Evolutionary conservation across 2,797 vertebrate genomes (phyloP), one percentile per base, ranked within the genome.

Genomic region (Cryptoprocta ferox): DNA sequence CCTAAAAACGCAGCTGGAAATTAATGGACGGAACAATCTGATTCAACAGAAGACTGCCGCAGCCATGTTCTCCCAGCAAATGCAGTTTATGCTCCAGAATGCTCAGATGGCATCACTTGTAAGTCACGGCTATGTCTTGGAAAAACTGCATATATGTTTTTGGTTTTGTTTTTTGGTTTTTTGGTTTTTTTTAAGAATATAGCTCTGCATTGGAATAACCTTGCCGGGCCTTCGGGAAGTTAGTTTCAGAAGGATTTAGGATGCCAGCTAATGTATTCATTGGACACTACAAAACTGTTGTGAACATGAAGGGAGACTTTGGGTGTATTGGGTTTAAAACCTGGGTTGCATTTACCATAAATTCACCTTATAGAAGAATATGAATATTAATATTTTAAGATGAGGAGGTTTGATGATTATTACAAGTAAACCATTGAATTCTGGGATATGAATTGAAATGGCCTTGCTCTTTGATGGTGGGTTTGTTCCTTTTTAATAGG

Each of bases 21-120:
- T 99, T 98, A 99, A 99, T 94, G 99, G 99, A 96, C 99, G 99
- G 95, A 99, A 99, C 99, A 99, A 99, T 99, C 99, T 99, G 98
- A 99, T 99, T 98, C 99, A 99, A 98, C 99, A 99, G 98, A 99
- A 99, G 99, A 99, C 99, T 0, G 99, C 99, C 0, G 99, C 99
- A 32, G 99, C 99, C 98, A 99, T 99, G 99, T 99, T 99, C 96
- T 99, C 99, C 97, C 99, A 99, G 98, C 99, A 99, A 98, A 99
- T 99, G 99, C 99, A 99, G 98, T 99, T 99, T 98, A 99, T 99
- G 99, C 98, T 99, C 82, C 99, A 99, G 0, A 99, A 99, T 96
- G 98, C 99, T 32, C 99, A 99, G 96, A 98, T 99, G 98, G 99
- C 99, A 98, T 99, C 99, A 32, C 99, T 99, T 97, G 99, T 99